Conservation (phyloP, 2,113 vertebrate genomes). For the Myiozetetes cayanensis region DNA sequence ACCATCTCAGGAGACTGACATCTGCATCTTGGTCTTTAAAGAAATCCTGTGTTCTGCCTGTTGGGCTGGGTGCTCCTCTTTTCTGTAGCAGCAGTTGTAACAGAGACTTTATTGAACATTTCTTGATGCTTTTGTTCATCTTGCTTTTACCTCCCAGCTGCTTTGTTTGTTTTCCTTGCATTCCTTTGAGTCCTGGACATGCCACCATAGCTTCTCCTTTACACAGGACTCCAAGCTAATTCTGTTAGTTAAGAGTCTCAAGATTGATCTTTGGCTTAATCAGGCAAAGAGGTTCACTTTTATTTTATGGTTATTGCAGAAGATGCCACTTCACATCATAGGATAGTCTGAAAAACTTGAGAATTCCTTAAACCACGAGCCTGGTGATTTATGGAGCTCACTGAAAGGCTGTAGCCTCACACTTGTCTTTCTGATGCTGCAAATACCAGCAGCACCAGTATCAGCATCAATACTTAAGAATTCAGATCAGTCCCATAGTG, state of each 20-base stretch:
- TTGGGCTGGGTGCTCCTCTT: neutral
- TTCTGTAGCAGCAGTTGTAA: neutral
- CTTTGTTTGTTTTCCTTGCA: neutral
- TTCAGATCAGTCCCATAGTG: neutral
- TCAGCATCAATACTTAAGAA: neutral
- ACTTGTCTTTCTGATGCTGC: neutral
- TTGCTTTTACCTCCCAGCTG: neutral
- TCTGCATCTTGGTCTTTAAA: neutral
- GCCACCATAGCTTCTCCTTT: neutral
- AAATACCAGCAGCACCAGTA: neutral
- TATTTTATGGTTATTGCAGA: neutral
- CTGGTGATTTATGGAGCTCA: neutral
- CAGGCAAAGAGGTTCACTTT: neutral
- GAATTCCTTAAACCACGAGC: neutral
- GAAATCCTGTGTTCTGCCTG: neutral
- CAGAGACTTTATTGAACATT: neutral
- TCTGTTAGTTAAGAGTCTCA: neutral
- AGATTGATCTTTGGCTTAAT: neutral
- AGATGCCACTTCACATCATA: neutral
- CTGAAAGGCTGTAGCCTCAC: neutral
- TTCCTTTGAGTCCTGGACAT: neutral
- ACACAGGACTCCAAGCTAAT: neutral
- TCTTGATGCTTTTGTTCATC: constrained; percentile 37
- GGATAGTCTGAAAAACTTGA: neutral
- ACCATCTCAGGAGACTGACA: neutral